Evolutionary conservation across 1,140 invertebrate genomes (phyloP), one percentile per base, ranked within the genome.

Genomic region (Dreissena rostriformis): DNA sequence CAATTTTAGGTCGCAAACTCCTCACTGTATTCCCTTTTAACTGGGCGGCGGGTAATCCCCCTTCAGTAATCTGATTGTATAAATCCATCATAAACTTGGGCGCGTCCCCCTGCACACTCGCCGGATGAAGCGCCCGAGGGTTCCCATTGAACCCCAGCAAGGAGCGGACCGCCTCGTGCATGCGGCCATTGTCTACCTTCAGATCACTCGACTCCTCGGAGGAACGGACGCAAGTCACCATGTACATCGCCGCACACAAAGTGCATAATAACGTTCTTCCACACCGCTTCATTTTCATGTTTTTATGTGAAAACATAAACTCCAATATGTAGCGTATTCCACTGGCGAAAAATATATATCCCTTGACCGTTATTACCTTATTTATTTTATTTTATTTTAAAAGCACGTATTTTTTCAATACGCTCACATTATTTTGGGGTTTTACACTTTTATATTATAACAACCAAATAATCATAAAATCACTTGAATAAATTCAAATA

Each of bases 11-110:
- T 57, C 74, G 71, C 14, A 82, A 74, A 68, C 80, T 82, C 57
- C 80, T 24, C 1, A 82, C 80, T 10, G 80, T 82, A 24, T 82
- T 82, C 55, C 80, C 80, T 19, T 74, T 29, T 39, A 55, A 29
- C 29, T 75, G 55, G 15, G 63, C 70, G 49, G 63, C 74, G 8
- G 80, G 74, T 12, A 82, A 74, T 2, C 70, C 71, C 4, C 80
- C 80, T 29, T 75, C 51, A 29, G 61, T 74, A 26, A 67, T 73
- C n/a, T 29, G 17, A 15, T 82, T 71, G 52, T 82, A 82, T 67
- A 82, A 75, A 82, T 82, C 80, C 63, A 82, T 24, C 80, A 82
- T 82, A 55, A 74, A 82, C 74, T 75, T 74, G 28, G 80, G 80
- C n/a, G 80, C 80, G 49, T 65, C 57, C n/a, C 29, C 70, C 22